Conservation (phyloP, 1,140 invertebrate species). For the Pemphigus obesinymphae region DNA sequence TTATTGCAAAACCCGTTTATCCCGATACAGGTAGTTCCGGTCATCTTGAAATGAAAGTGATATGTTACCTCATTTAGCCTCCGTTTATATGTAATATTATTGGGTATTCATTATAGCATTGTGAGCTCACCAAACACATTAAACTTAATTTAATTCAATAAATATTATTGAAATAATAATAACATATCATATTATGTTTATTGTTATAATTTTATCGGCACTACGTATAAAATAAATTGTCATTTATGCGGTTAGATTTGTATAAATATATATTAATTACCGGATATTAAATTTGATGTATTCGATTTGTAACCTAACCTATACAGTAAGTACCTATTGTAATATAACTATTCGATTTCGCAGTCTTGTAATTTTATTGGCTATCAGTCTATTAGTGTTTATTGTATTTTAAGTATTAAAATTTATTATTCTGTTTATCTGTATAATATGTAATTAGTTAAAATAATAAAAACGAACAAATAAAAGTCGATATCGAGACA, state of each 20-base stretch:
- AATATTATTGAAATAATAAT: background rate
- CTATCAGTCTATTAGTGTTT: no score
- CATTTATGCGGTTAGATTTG: background rate
- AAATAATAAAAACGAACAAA: background rate
- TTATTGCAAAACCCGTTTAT: conserved; percentile 36
- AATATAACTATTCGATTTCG: no score
- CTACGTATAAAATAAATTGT: background rate
- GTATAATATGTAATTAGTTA: background rate
- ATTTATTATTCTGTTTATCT: no score
- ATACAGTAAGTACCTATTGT: no score
- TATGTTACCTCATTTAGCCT: conserved; percentile 24
- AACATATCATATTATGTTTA: background rate
- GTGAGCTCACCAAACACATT: background rate
- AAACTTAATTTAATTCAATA: background rate
- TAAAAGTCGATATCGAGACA: background rate
- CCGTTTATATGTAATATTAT: background rate
- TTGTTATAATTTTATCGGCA: background rate
- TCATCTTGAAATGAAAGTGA: conserved; percentile 40
- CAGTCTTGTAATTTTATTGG: no score
- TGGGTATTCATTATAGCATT: background rate
- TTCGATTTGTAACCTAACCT: no score
- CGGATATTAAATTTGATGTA: no score
- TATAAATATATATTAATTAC: no score
- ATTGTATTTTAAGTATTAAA: no score
- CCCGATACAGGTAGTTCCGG: conserved; percentile 29